Conservation (phyloP, 23 tunicate species). For the Styela clava region DNA sequence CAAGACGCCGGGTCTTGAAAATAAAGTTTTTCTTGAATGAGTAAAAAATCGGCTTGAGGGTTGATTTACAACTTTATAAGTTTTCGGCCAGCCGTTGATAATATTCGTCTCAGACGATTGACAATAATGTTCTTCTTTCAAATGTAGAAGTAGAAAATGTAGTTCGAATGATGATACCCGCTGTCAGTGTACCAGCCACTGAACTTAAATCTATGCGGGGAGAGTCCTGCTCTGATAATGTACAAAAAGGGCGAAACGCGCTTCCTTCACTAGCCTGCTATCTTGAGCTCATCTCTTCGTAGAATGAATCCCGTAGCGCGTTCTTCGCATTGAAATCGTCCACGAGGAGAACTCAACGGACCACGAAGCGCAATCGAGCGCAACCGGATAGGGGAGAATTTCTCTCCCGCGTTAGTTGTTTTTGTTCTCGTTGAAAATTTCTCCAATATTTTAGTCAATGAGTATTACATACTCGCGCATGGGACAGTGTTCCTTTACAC, state of each 20-base stretch:
- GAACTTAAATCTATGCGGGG: slow-evolving; percentile 62
- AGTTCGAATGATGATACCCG: slow-evolving; percentile 14
- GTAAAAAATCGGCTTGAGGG: slow-evolving; percentile 25
- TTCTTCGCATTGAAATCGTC: slow-evolving; percentile 28
- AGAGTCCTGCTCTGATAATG: slow-evolving; percentile 93
- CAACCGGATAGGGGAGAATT: neutral
- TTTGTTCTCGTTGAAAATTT: too few species aligned
- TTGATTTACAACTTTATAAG: slow-evolving; percentile 17
- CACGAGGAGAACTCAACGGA: slow-evolving; percentile 27
- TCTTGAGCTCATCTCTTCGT: slow-evolving; percentile 63
- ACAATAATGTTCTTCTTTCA: neutral
- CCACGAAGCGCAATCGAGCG: neutral
- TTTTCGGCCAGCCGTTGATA: slow-evolving; percentile 30
- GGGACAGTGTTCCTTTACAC: too few species aligned
- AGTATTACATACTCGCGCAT: too few species aligned
- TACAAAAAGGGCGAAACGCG: slow-evolving; percentile 45
- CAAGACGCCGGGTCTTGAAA: slow-evolving; percentile 39
- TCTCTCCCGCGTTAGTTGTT: neutral
- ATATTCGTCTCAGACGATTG: slow-evolving; percentile 34
- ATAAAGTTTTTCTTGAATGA: slow-evolving; percentile 1
- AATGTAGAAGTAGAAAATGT: slow-evolving; percentile 19
- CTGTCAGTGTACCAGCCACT: slow-evolving; percentile 95
- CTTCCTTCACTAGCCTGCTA: slow-evolving; percentile 41
- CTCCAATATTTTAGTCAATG: too few species aligned
- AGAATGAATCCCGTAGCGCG: slow-evolving; percentile 29